Base-by-base conservation (phyloP, 2,888 invertebrate genomes). In the Hoplodrina blanda region DNA sequence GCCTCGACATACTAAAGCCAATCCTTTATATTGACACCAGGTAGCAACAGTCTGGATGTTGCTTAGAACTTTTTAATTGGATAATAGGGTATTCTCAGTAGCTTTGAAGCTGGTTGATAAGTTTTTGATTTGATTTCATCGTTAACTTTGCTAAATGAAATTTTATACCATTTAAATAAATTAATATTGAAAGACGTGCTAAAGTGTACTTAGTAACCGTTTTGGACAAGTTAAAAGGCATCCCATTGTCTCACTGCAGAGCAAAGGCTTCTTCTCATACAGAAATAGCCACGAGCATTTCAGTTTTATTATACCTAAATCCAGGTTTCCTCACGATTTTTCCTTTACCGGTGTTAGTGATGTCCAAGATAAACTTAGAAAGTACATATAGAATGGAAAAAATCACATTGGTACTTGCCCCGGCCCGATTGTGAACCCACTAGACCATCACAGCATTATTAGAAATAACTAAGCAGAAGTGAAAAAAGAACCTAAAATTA, bases 1-100 rank as follows among this genome's bases (percentile, higher is more conserved):
- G 78, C 13, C 62, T 63, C 20, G 49, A 57, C 30, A 20, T 53
- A 41, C 52, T 80, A 54, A 72, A 53, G 64, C 41, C 54, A 62
- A 78, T 68, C 72, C 55, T 11, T 76, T 52, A 57, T 69, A 72
- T 77, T 65, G 77, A 81, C 66, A 65, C 63, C 61, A 49, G 62
- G 63, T 50, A 63, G 19, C 44, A 50, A 52, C 50, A 52, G 20
- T 52, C 25, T 15, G 17, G 30, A 20, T 15, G 19, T 8, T 41
- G n/a, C 19, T 62, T 33, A 20, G 11, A 62, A 74, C 53, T 44
- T 74, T 33, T 71, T 15, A 50, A 62, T 77, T 76, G 10, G 17
- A 62, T 60, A 44, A 73, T 50, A 33, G 25, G 13, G 44, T 13
- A 0, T 44, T 74, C 25, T 41, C 17, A 41, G 30, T 53, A 30